phyloP scores from a whole-genome alignment of 2,797 vertebrate species.

The Hoplostethus mediterraneus region DNA sequence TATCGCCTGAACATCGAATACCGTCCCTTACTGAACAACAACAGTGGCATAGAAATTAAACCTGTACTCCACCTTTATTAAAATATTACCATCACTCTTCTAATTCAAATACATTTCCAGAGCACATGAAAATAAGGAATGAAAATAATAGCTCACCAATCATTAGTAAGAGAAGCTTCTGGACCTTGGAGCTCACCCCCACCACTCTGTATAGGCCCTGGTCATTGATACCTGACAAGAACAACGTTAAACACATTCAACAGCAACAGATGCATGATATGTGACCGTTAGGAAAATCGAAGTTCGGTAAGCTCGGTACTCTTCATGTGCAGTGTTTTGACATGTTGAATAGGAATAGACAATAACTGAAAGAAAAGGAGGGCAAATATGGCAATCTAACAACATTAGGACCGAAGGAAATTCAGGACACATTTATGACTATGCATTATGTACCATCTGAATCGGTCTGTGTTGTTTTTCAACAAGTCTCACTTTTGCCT shows the following conservation, averaged over 20 bases:
- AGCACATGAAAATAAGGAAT: slow-evolving; percentile 5
- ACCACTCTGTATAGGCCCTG: slow-evolving; percentile 98
- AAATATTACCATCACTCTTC: slow-evolving; percentile 11
- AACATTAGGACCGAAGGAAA: slow-evolving; percentile 11
- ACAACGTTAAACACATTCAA: background rate
- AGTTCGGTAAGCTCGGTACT: background rate
- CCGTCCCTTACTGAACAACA: slow-evolving; percentile 23
- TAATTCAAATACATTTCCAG: slow-evolving; percentile 10
- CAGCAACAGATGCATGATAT: background rate
- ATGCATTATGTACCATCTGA: slow-evolving; percentile 13
- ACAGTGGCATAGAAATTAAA: slow-evolving; percentile 40
- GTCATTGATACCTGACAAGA: slow-evolving; percentile 93
- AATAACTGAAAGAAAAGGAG: slow-evolving; percentile 6
- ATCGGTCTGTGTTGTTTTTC: slow-evolving; percentile 26
- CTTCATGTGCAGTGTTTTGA: background rate
- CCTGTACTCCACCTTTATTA: slow-evolving; percentile 16
- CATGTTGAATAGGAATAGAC: background rate
- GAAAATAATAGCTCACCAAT: slow-evolving; percentile 89
- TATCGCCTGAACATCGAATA: slow-evolving; percentile 14
- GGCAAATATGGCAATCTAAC: slow-evolving; percentile 3
- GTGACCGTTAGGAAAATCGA: background rate
- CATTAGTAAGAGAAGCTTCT: slow-evolving; percentile 96
- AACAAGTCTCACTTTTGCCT: background rate
- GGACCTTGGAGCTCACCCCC: slow-evolving; percentile 98
- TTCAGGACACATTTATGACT: slow-evolving; percentile 2